Evolutionary conservation across 1,140 invertebrate genomes (phyloP).

Genomic region (Battus philenor): DNA sequence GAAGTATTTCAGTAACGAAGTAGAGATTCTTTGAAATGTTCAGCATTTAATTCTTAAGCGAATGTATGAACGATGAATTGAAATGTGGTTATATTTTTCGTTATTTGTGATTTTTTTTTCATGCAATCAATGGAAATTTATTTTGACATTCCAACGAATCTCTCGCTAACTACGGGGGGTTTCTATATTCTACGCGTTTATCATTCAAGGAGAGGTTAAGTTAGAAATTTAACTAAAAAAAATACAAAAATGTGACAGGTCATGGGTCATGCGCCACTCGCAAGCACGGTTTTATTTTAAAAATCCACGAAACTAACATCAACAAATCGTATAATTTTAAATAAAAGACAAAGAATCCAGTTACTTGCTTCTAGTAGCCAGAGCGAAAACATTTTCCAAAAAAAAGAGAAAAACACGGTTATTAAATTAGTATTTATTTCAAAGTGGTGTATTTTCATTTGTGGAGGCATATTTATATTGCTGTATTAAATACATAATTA

Average conservation of each 20-base stretch:
- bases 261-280: slow-evolving; percentile 53
- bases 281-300: slow-evolving; percentile 42
- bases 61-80: slow-evolving; percentile 6
- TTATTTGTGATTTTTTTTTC: no score
- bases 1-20: slow-evolving; percentile 32
- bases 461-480: no score
- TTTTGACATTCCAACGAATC: slow-evolving; percentile 63
- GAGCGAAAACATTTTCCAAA: slow-evolving; percentile 60
- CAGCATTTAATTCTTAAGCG: background rate
- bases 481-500: no score
- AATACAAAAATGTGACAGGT: slow-evolving; percentile 29
- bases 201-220: slow-evolving; percentile 48
- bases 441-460: slow-evolving; percentile 15
- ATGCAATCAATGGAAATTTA: background rate
- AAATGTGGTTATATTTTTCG: no score
- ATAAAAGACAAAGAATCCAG: slow-evolving; percentile 42
- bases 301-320: slow-evolving; percentile 50
- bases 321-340: slow-evolving; percentile 23
- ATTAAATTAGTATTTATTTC: slow-evolving; percentile 42
- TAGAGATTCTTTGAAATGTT: slow-evolving; percentile 68
- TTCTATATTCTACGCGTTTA: slow-evolving; percentile 52
- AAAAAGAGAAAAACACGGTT: slow-evolving; percentile 44
- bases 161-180: slow-evolving; percentile 58
- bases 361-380: slow-evolving; percentile 75
- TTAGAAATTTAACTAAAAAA: slow-evolving; percentile 35